Conservation (phyloP, 2,888 invertebrate genomes). For the Aphidoletes aphidimyza region DNA sequence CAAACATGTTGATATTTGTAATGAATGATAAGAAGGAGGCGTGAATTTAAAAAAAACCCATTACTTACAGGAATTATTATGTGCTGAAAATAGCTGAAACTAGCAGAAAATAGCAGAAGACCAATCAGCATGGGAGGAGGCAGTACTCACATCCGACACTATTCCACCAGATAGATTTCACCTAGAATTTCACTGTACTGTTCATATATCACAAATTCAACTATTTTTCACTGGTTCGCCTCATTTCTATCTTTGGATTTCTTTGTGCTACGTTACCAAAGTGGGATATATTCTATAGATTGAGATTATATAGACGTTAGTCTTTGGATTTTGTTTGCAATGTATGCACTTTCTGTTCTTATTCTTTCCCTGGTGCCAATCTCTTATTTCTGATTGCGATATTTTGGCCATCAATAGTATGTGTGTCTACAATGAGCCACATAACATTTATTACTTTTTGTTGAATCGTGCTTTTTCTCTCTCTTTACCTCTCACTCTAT, state of each 20-base stretch:
- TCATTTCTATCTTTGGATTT: constrained; percentile 17
- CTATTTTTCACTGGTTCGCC: constrained; percentile 5
- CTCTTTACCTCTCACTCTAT: background rate
- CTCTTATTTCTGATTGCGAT: too few relatives aligned
- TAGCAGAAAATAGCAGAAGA: background rate
- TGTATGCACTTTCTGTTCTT: too few relatives aligned
- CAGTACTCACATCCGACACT: constrained; percentile 10
- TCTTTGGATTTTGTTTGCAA: too few relatives aligned
- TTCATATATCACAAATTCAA: constrained; percentile 48
- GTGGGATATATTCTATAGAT: too few relatives aligned
- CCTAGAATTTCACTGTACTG: too few relatives aligned
- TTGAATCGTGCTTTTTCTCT: background rate
- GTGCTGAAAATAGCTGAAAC: background rate
- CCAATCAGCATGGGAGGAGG: background rate
- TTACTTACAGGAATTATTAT: background rate
- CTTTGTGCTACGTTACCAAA: too few relatives aligned
- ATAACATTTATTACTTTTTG: background rate
- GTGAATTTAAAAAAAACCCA: too few relatives aligned
- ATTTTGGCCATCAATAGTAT: background rate
- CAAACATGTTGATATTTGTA: too few relatives aligned
- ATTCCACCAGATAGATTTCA: constrained; percentile 18
- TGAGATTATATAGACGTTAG: too few relatives aligned
- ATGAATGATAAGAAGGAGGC: too few relatives aligned
- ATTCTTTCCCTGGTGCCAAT: too few relatives aligned
- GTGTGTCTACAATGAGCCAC: background rate